phyloP scores from a whole-genome alignment of 1,140 invertebrate species.

The Caenorhabditis brenneri region DNA sequence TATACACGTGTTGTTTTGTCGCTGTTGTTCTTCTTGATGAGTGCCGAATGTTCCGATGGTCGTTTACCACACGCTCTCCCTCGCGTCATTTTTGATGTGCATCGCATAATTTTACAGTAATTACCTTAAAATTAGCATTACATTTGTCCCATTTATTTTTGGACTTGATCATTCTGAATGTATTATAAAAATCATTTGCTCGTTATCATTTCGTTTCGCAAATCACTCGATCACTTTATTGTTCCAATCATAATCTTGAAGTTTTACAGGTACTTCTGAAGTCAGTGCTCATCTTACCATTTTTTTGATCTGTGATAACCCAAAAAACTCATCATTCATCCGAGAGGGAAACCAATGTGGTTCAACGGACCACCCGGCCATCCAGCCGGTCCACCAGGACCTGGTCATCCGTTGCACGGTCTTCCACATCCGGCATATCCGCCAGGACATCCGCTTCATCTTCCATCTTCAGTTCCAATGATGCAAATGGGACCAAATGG shows the following conservation, averaged over 20 bases:
- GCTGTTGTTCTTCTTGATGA: neutral
- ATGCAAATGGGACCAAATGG: constrained; percentile 19
- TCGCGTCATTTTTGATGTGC: no score
- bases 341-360: neutral
- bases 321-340: neutral
- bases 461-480: neutral
- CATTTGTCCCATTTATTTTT: no score
- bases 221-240: no score
- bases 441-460: neutral
- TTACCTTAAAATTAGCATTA: no score
- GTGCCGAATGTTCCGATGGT: neutral
- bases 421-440: neutral
- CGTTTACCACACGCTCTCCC: no score
- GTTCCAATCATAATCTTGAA: no score
- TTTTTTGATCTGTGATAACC: neutral
- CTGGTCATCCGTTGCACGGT: neutral
- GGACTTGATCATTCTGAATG: no score
- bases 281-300: neutral
- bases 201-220: no score
- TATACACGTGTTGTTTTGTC: neutral
- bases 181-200: no score
- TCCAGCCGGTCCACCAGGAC: neutral
- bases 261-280: no score
- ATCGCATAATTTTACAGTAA: no score
- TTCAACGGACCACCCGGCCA: constrained; percentile 2